Evolutionary conservation across 2,888 invertebrate species (phyloP).

Genomic region (Polylopha cassiicola): DNA sequence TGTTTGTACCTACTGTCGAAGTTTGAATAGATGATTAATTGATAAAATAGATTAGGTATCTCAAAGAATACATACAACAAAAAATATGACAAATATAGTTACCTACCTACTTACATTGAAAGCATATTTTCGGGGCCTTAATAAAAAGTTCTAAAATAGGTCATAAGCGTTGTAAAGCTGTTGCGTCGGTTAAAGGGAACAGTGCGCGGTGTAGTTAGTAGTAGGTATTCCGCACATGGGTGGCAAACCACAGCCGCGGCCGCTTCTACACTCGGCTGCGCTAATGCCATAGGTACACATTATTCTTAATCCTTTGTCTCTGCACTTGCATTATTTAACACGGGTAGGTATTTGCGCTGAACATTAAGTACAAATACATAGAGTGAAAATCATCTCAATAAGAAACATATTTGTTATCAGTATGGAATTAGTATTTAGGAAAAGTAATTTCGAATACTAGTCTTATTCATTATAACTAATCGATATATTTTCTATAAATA

Average conservation of each 20-base stretch:
- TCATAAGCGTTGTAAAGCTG: neutral
- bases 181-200: conserved; percentile 6
- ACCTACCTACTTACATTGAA: too few species aligned
- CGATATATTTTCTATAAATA: too few species aligned
- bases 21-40: too few species aligned
- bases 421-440: neutral
- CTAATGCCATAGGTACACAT: conserved; percentile 60
- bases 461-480: too few species aligned
- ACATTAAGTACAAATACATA: too few species aligned
- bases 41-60: too few species aligned
- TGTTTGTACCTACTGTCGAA: too few species aligned
- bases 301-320: conserved; percentile 45
- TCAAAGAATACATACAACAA: too few species aligned
- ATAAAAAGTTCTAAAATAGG: too few species aligned
- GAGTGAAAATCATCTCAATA: neutral
- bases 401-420: neutral
- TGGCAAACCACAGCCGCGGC: conserved; percentile 64
- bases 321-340: conserved; percentile 33
- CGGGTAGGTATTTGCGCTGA: conserved; percentile 23
- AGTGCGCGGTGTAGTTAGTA: conserved; percentile 19
- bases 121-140: too few species aligned
- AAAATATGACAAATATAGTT: too few species aligned
- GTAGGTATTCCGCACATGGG: conserved; percentile 37
- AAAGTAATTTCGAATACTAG: too few species aligned
- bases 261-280: conserved; percentile 53